These are phyloP conservation scores for Tinamus guttatus DNA, from an alignment of 2,113 vertebrate species.

Conservation along the genomic window DNA sequence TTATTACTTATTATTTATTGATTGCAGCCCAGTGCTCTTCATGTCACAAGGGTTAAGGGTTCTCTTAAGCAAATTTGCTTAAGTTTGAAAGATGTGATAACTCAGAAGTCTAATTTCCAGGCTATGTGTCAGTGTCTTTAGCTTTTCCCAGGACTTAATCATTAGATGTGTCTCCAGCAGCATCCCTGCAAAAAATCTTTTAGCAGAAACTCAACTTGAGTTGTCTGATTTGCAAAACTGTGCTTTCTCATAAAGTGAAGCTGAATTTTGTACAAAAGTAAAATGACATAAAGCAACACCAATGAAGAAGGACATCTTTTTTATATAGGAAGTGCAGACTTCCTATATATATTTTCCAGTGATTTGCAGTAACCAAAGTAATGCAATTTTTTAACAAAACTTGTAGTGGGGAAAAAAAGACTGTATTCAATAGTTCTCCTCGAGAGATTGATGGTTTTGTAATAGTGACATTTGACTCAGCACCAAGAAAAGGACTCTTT, in stretches of 20 bases:
- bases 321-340: neutral
- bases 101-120: neutral
- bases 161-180: neutral
- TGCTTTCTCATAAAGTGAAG: neutral
- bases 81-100: neutral
- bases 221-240: neutral
- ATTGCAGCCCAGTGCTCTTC: neutral
- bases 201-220: neutral
- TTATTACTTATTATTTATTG: conserved; percentile 4
- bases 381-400: neutral
- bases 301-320: neutral
- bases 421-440: neutral
- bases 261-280: neutral
- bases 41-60: neutral
- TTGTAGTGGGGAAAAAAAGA: neutral
- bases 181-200: neutral
- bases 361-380: neutral
- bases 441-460: neutral
- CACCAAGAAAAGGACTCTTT: neutral
- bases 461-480: neutral
- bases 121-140: fast-evolving
- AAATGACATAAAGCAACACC: neutral
- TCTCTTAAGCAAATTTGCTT: neutral
- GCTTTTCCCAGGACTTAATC: neutral
- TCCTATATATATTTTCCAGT: neutral